Base-by-base conservation (phyloP, 2,888 invertebrate species). In the Oscheius sp. region DNA sequence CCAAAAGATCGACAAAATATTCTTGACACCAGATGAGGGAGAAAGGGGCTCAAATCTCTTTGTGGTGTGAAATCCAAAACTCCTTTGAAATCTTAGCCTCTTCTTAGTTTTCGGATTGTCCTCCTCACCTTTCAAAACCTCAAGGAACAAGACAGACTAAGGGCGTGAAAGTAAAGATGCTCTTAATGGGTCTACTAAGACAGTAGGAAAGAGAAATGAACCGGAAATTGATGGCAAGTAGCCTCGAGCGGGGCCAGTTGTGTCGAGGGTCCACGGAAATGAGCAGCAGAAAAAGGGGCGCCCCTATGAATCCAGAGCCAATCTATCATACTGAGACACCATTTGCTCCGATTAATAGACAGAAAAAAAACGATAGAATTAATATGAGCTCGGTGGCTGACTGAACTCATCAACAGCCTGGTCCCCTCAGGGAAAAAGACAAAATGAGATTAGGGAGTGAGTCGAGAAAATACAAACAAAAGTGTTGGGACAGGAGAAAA, bases 201-300 rank as follows among this genome's bases (percentile, higher is more conserved):
- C 58, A 58, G 37, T 33, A 60, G 33, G 21, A 21, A 42, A 21
- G 48, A 63, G 63, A 63, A 63, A 63, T 63, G 63, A 48, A 63
- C 63, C n/a, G 63, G 63, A 63, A 63, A 63, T 63, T 63, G 48
- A 63, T 63, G 63, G 63, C 63, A 63, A 63, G 63, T 47, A 63
- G 47, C 50, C 47, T 2, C 2, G 32, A 21, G 50, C 63, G 47
- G 63, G 63, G 42, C 42, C 63, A 63, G 63, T 63, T 63, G 60
- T 60, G 60, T 60, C 60, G 63, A n/a, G 63, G 63, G 47, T 21
- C 21, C 13, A 11, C 29, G 63, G 63, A 63, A 63, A 63, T 63
- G 63, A 63, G 63, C 63, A 42, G 42, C 42, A 63, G 50, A 63
- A 63, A 63, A 60, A 63, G 63, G 50, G 47, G 29, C n/a, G 48